phyloP scores from a whole-genome alignment of 1,140 invertebrate genomes.

The Antheraea mylitta region DNA sequence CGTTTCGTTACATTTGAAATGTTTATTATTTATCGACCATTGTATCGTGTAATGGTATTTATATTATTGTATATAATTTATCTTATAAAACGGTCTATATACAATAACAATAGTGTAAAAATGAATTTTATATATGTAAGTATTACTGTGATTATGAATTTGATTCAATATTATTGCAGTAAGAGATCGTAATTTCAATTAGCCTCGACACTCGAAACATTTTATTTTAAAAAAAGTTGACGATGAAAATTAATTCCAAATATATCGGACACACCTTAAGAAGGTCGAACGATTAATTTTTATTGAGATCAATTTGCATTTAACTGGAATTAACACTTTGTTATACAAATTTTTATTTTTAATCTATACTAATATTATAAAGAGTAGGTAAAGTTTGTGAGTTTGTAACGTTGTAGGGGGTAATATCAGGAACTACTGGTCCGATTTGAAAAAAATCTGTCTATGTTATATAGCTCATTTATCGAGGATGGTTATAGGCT shows the following conservation, averaged over 20 bases:
- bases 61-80: background rate
- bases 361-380: too few species aligned
- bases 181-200: background rate
- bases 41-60: background rate
- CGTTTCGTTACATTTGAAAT: background rate
- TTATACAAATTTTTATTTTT: too few species aligned
- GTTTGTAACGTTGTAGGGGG: too few species aligned
- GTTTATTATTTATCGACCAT: background rate
- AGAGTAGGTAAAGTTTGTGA: too few species aligned
- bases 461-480: too few species aligned
- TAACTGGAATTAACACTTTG: background rate
- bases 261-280: background rate
- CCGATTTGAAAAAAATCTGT: too few species aligned
- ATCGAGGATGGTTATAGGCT: too few species aligned
- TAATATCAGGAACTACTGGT: too few species aligned
- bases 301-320: background rate
- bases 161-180: too few species aligned
- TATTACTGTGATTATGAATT: too few species aligned
- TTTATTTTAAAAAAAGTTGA: background rate
- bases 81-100: background rate
- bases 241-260: background rate
- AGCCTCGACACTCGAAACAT: background rate
- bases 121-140: too few species aligned
- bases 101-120: too few species aligned
- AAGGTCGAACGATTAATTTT: background rate